phyloP scores from a whole-genome alignment of 2,113 vertebrate species.

The Tragelaphus buxtoni region DNA sequence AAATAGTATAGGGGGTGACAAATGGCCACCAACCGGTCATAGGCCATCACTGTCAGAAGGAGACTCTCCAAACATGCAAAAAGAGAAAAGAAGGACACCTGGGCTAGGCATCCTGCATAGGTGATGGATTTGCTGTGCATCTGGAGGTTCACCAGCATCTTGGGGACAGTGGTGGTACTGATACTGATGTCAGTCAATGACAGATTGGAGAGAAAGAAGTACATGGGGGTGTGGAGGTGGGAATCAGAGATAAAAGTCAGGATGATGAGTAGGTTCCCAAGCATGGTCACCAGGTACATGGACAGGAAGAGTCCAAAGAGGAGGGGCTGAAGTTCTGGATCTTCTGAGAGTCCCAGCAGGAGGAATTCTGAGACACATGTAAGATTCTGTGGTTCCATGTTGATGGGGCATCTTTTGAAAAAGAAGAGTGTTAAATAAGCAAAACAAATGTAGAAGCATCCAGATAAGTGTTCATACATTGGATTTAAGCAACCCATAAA shows the following conservation, averaged over 20 bases:
- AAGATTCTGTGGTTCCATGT: background rate
- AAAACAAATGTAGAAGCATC: background rate
- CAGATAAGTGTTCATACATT: background rate
- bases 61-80: background rate
- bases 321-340: background rate
- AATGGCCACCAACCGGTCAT: background rate
- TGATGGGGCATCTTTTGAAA: background rate
- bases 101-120: background rate
- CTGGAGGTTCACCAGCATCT: background rate
- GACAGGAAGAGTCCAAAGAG: background rate
- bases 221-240: background rate
- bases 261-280: conserved; percentile 2
- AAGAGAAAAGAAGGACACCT: background rate
- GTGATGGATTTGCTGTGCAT: background rate
- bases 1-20: background rate
- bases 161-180: background rate
- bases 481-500: background rate
- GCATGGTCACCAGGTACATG: background rate
- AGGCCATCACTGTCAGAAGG: background rate
- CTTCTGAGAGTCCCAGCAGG: background rate
- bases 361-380: background rate
- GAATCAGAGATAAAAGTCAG: background rate
- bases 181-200: background rate
- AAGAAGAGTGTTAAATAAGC: background rate
- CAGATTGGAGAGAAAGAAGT: background rate